phyloP scores from a whole-genome alignment of 2,888 invertebrate genomes.

The Drosophila macrothrix region DNA sequence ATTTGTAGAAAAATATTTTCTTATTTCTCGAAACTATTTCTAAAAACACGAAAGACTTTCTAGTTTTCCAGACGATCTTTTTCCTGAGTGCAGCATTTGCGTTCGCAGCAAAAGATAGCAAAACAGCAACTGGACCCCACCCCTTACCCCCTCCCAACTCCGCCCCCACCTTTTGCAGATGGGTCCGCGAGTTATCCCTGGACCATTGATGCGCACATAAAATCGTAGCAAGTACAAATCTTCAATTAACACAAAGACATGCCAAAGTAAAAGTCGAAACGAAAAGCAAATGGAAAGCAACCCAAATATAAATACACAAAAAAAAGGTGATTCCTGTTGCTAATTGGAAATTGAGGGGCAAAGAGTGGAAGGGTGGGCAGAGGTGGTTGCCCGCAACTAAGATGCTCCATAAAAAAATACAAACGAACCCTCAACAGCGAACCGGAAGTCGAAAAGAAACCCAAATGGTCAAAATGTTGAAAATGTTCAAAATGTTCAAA shows the following conservation, averaged over 20 bases:
- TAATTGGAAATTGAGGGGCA: constrained; percentile 76
- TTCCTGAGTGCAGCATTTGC: neutral
- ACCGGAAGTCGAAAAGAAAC: constrained; percentile 53
- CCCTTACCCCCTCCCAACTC: neutral
- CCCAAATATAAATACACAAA: neutral
- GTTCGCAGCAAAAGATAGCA: constrained; percentile 24
- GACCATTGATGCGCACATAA: constrained; percentile 63
- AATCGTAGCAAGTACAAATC: constrained; percentile 73
- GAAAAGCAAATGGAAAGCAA: constrained; percentile 20
- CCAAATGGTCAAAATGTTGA: neutral
- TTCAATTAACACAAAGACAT: constrained; percentile 72
- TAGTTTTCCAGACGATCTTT: neutral
- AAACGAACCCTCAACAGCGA: constrained; percentile 20
- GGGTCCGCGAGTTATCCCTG: constrained; percentile 39
- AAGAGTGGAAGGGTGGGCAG: neutral
- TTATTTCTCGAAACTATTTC: neutral
- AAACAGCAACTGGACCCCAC: constrained; percentile 10
- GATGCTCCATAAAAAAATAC: constrained; percentile 7
- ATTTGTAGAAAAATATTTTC: neutral
- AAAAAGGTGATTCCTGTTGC: constrained; percentile 78
- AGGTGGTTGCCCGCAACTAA: neutral
- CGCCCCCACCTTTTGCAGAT: neutral
- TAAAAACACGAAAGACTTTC: neutral
- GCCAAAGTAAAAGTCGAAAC: constrained; percentile 18
- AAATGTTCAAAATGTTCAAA: neutral